Percentiles rank a stretch among this genome's conserved stretches.
phyloP scores from a whole-genome alignment of 2,888 invertebrate species.

The Chloroclystis v-ata region DNA sequence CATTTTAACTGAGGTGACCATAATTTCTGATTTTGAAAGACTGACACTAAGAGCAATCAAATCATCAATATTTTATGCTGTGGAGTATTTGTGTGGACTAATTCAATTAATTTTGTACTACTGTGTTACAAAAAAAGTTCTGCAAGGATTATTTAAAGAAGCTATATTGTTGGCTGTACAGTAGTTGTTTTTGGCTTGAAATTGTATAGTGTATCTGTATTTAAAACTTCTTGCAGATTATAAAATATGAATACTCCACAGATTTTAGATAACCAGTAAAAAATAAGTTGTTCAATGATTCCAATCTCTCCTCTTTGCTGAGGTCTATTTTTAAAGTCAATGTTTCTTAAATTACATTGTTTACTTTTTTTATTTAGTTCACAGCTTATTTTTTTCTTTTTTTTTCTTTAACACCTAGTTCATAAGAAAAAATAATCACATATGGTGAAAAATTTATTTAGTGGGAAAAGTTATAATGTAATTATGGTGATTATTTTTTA shows the following conservation, averaged over 20 bases:
- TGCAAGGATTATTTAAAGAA: slow-evolving; percentile 44
- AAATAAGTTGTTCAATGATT: slow-evolving; percentile 67
- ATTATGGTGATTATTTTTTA: slow-evolving; percentile 30
- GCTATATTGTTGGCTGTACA: slow-evolving; percentile 68
- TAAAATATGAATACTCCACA: slow-evolving; percentile 41
- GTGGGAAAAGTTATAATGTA: not conserved
- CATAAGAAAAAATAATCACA: slow-evolving; percentile 48
- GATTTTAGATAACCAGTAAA: slow-evolving; percentile 63
- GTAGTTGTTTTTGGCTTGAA: slow-evolving; percentile 69
- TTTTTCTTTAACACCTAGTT: slow-evolving; percentile 50
- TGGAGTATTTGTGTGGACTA: slow-evolving; percentile 38
- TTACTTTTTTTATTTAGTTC: slow-evolving; percentile 51
- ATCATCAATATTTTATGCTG: slow-evolving; percentile 39
- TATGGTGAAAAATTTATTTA: slow-evolving; percentile 15
- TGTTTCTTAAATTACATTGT: slow-evolving; percentile 32
- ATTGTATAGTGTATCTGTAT: slow-evolving; percentile 48
- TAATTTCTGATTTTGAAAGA: slow-evolving; percentile 5
- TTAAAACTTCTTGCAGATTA: slow-evolving; percentile 37
- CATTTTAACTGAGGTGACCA: slow-evolving; percentile 22
- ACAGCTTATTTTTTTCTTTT: slow-evolving; percentile 67
- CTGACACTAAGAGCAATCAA: slow-evolving; percentile 33
- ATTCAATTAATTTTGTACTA: slow-evolving; percentile 3
- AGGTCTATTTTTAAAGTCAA: slow-evolving; percentile 19
- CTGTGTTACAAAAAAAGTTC: slow-evolving; percentile 19
- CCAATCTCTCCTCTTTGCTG: slow-evolving; percentile 41